Evolutionary conservation across 2,797 vertebrate genomes (phyloP).

Genomic region (Aplochiton taeniatus): DNA sequence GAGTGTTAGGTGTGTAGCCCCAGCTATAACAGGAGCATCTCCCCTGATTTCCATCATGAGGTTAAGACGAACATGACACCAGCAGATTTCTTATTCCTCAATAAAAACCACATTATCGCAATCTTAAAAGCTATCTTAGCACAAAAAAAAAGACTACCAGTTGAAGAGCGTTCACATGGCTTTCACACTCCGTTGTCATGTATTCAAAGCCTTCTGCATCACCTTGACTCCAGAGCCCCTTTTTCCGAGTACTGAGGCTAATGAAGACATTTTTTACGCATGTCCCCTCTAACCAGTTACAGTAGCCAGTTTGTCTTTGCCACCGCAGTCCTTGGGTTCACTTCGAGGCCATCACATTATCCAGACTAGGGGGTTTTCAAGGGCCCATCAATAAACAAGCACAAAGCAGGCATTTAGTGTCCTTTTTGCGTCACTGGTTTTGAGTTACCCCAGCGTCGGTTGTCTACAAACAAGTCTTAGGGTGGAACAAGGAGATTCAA

Average conservation of each 20-base stretch:
- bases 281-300: neutral
- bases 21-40: neutral
- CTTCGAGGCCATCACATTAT: neutral
- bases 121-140: no score
- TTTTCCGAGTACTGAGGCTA: neutral
- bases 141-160: no score
- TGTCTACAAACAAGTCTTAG: conserved; percentile 60
- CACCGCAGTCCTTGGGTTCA: conserved; percentile 14
- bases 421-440: conserved; percentile 67
- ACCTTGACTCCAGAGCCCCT: neutral
- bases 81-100: neutral
- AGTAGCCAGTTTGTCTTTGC: neutral
- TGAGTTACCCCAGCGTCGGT: conserved; percentile 60
- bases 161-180: no score
- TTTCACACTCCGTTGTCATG: no score
- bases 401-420: conserved; percentile 54
- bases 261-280: neutral
- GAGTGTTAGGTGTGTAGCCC: neutral
- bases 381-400: conserved; percentile 71
- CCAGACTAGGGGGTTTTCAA: conserved; percentile 22
- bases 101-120: no score
- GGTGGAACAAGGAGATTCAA: conserved; percentile 67
- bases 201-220: neutral
- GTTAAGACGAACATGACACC: neutral
- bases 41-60: neutral